Evolutionary conservation across 2,888 invertebrate genomes (phyloP).

Genomic region (Cryptops parisi): DNA sequence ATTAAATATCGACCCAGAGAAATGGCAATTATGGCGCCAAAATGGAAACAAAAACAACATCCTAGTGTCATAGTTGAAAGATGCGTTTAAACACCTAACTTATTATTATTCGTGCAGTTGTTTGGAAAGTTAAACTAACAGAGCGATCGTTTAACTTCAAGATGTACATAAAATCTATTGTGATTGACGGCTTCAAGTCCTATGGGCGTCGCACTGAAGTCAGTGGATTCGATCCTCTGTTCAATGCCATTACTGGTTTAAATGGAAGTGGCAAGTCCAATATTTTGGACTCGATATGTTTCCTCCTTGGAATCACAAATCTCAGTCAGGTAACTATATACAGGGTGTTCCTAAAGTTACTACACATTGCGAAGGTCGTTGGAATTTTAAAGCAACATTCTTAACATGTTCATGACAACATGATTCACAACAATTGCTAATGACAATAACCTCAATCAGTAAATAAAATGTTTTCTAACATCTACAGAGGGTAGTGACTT

Average conservation of each 20-base stretch:
- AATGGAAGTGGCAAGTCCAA: slow-evolving; percentile 98
- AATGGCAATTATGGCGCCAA: background rate
- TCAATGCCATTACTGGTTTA: slow-evolving; percentile 95
- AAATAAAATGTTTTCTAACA: too few species aligned
- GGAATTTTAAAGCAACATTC: background rate
- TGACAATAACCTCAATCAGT: too few species aligned
- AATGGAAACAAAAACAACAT: background rate
- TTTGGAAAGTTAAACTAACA: too few species aligned
- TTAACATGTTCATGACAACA: too few species aligned
- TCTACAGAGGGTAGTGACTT: too few species aligned
- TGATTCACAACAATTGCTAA: too few species aligned
- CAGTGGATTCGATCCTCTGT: slow-evolving; percentile 79
- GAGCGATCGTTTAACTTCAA: slow-evolving; percentile 19
- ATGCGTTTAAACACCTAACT: too few species aligned
- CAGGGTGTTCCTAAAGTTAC: too few species aligned
- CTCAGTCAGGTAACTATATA: slow-evolving; percentile 78
- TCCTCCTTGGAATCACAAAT: slow-evolving; percentile 88
- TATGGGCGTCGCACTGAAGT: slow-evolving; percentile 87
- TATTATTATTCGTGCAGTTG: too few species aligned
- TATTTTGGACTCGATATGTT: slow-evolving; percentile 93
- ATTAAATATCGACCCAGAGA: too few species aligned
- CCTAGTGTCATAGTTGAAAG: background rate
- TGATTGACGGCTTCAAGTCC: slow-evolving; percentile 95
- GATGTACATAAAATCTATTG: slow-evolving; percentile 85
- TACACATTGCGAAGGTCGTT: background rate